Evolutionary conservation across 2,797 vertebrate genomes (phyloP), one percentile per base, ranked within the genome.

Genomic region (Enteromius radiatus): DNA sequence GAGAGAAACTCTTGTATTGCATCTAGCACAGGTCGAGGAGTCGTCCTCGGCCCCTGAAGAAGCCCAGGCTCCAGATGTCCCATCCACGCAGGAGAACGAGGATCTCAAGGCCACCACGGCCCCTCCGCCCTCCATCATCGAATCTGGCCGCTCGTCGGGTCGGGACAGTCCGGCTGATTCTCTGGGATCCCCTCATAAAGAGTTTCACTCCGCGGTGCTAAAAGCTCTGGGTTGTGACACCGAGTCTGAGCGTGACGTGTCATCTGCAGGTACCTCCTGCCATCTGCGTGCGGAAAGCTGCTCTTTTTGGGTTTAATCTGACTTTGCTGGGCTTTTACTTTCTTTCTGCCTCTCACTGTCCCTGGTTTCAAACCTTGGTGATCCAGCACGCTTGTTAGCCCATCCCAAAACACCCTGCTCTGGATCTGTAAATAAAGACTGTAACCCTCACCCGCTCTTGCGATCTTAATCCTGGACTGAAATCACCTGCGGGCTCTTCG

Each of bases 171-270:
- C 81, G 1, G 71, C 75, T 4, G 64, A 36, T 70, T 12, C 88
- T 80, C 88, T 76, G 6, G 91, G 88, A 65, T 94, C 94, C 64
- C 94, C 92, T 28, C 94, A 94, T 23, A 92, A 91, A 92, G 95
- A 97, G 90, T 96, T 96, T 92, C 94, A 95, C 87, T 91, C 90
- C 3, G 95, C 95, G 1, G 94, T 96, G 89, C 89, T 96, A 90
- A 93, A 90, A 88, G 95, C 96, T 41, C 88, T 96, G 84, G 92
- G 91, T 92, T 93, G 91, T 17, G 78, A 81, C 81, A 85, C 87
- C 81, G 92, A 95, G 86, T 64, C 87, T 56, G 38, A 87, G 81
- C 84, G 70, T n/a, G 67, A 91, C 88, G 86, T 89, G 88, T 89
- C 88, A 90, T 91, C 89, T 89, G 90, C 95, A 96, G 94, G 94